Conservation (phyloP, 2,888 invertebrate genomes). For the Amorpha juglandis region DNA sequence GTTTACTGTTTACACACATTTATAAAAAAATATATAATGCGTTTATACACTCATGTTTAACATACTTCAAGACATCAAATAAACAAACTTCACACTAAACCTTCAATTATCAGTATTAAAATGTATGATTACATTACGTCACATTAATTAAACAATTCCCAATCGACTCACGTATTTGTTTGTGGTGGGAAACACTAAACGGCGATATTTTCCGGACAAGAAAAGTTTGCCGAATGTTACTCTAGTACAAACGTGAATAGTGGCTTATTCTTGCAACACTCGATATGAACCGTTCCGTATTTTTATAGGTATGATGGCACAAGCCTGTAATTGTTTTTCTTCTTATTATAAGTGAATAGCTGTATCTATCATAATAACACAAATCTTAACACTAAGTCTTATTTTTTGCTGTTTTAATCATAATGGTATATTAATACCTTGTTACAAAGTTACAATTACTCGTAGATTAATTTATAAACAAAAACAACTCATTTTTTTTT, state of each 20-base stretch:
- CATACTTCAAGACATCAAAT: not conserved
- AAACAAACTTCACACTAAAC: not conserved
- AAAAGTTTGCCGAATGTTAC: conserved; percentile 41
- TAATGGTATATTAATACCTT: no score
- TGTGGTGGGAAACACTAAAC: conserved; percentile 53
- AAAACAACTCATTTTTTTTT: no score
- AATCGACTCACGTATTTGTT: conserved; percentile 59
- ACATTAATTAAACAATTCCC: conserved; percentile 57
- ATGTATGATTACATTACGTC: conserved; percentile 47
- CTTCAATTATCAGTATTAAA: not conserved
- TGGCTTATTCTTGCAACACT: not conserved
- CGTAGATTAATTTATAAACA: no score
- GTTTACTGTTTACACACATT: no score
- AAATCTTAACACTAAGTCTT: no score
- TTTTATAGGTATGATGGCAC: not conserved
- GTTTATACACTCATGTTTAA: no score
- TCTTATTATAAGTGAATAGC: no score
- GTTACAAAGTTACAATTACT: no score
- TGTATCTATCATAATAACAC: no score
- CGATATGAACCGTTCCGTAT: not conserved
- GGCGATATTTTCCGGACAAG: conserved; percentile 61
- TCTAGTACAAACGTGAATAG: conserved; percentile 10
- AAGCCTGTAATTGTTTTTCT: no score
- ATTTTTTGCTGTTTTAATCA: no score
- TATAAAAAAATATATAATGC: no score